Percentiles rank a stretch among this genome's conserved stretches.
These are phyloP conservation scores for Tupiocoris notatus DNA, from an alignment of 2,888 invertebrate species.

Conservation along the genomic window DNA sequence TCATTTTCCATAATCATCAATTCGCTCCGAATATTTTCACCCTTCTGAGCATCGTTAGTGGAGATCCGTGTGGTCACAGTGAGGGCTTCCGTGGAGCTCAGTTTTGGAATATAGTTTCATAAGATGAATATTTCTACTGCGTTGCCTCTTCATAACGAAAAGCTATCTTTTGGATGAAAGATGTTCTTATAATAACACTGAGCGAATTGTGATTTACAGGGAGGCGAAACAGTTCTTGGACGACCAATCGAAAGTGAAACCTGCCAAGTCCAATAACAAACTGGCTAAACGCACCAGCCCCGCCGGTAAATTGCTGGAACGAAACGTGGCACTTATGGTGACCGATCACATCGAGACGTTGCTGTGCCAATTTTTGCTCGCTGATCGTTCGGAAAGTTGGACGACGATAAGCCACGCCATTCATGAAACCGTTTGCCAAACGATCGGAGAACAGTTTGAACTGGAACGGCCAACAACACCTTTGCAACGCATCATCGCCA, in stretches of 20 bases:
- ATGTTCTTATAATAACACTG: too few relatives aligned
- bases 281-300: not conserved
- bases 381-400: constrained; percentile 4
- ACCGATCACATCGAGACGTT: constrained; percentile 1
- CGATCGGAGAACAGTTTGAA: not conserved
- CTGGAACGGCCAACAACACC: constrained; percentile 3
- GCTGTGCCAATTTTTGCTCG: constrained; percentile 1
- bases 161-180: too few relatives aligned
- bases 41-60: too few relatives aligned
- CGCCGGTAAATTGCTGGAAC: not conserved
- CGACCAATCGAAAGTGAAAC: constrained; percentile 1
- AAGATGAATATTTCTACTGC: too few relatives aligned
- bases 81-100: too few relatives aligned
- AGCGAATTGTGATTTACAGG: constrained; percentile 15
- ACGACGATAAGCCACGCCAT: not conserved
- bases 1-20: too few relatives aligned
- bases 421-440: not conserved
- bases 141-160: too few relatives aligned
- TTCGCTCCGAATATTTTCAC: too few relatives aligned
- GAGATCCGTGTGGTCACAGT: too few relatives aligned
- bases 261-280: not conserved
- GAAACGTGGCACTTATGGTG: not conserved
- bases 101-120: too few relatives aligned
- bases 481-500: not conserved
- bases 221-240: constrained; percentile 14